Base-by-base conservation (phyloP, 2,113 vertebrate species). In the Aythya baeri region DNA sequence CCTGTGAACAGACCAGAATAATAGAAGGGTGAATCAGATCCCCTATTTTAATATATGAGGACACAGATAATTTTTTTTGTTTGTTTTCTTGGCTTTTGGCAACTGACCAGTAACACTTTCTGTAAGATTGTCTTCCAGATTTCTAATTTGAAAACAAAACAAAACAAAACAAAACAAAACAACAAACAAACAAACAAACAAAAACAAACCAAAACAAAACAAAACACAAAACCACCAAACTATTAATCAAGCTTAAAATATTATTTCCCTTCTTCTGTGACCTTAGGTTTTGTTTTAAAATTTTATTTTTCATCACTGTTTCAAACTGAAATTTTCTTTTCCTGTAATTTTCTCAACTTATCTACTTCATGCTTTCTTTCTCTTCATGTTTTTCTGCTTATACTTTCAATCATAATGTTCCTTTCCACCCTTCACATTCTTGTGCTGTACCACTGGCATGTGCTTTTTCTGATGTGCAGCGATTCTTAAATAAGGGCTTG, bases 401-500 rank as follows among this genome's bases (percentile, higher is more conserved):
- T 11, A 2, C 49, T 68, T 92, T 85, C 2, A 6, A 11, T 62
- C 8, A 3, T 0, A 2, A 43, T 6, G 9, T 63, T 80, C 16
- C 57, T 52, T 63, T 36, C 18, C 29, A 50, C 10, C 0, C 0
- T 38, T 73, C 66, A 38, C 3, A 0, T 23, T 67, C 46, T 29
- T 49, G 15, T 11, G 9, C 65, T 92, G 8, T 21, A 46, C 4
- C n/a, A 25, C 9, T 17, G 38, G 25, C 0, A 0, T 0, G 0
- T 71, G n/a, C 21, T 2, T 0, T 86, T 83, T 50, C 29, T 62
- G 75, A 9, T 2, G 0, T 13, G 22, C 55, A 34, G 25, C 0
- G 31, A 65, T 79, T 82, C 43, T 65, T 91, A 76, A 70, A n/a
- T 41, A 79, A 81, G 21, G 23, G 13, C 54, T 81, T 82, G 9